Base-by-base conservation (phyloP, 2,113 vertebrate species). In the Dicaeum eximium region DNA sequence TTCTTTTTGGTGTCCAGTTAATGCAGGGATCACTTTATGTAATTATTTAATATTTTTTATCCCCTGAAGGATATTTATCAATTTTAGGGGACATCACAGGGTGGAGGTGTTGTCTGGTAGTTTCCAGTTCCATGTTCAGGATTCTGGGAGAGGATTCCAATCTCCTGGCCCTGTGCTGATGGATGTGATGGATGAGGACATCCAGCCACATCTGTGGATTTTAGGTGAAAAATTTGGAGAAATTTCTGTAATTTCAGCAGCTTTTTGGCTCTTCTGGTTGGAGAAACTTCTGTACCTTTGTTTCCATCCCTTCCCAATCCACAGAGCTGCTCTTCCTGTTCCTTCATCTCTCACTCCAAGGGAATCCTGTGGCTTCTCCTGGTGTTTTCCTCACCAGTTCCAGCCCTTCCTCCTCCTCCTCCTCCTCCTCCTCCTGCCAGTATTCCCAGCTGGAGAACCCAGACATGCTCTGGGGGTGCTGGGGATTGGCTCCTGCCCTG, bases 251-350 rank as follows among this genome's bases (percentile, higher is more conserved):
- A 3, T 47, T 71, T 37, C 35, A 11, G 33, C 1, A 1, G 3
- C 7, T 45, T 25, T 56, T 61, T 38, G 50, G 47, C 48, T 53
- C 16, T 64, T 57, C 12, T 40, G 27, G 16, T 14, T 56, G 15
- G 50, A 51, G 22, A 1, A 25, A 3, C 6, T 51, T 51, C 53
- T 28, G 14, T 14, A 2, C 20, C 18, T 73, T 38, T 50, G 20
- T 65, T 79, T 40, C 56, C 3, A 1, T 35, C 25, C 38, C 9
- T 58, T 82, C 50, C 56, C 7, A 9, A 24, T 8, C 35, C 13
- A 1, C 6, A 15, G 11, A 0, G 2, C 4, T 2, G 25, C 35
- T 33, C 27, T 38, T 38, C 9, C 18, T 0, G 0, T 42, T 42
- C 38, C 15, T 71, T 30, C 7, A 4, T n/a, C n/a, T 44, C 16